Evolutionary conservation across 1,140 invertebrate genomes (phyloP).

Genomic region (Rhopalosiphum maidis): DNA sequence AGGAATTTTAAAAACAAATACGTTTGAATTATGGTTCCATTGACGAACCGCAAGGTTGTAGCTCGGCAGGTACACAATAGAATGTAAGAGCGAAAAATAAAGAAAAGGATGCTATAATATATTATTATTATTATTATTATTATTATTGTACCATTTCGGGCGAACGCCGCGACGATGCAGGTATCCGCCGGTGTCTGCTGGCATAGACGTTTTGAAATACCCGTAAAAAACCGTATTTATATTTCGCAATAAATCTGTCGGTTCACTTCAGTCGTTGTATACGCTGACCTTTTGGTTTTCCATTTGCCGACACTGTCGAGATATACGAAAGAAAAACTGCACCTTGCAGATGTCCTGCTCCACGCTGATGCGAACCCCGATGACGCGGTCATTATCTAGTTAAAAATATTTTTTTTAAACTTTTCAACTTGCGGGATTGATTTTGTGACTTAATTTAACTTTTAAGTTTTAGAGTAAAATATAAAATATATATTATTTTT

Average conservation of each 20-base stretch:
- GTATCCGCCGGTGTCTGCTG: too few relatives aligned
- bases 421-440: background rate
- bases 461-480: background rate
- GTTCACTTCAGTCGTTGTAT: background rate
- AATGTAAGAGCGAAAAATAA: background rate
- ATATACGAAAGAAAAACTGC: background rate
- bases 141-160: background rate
- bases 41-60: background rate
- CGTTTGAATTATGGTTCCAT: slow-evolving; percentile 28
- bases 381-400: too few relatives aligned
- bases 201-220: background rate
- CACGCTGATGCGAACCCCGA: background rate
- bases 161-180: too few relatives aligned
- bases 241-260: background rate
- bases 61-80: background rate
- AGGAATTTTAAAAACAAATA: background rate
- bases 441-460: background rate
- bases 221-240: background rate
- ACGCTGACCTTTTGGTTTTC: background rate
- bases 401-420: background rate
- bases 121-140: background rate
- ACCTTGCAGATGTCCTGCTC: too few relatives aligned
- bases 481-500: background rate
- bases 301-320: background rate
- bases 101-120: background rate